Evolutionary conservation across 2,113 vertebrate species (phyloP).

Genomic region (Odobenus rosmarus): DNA sequence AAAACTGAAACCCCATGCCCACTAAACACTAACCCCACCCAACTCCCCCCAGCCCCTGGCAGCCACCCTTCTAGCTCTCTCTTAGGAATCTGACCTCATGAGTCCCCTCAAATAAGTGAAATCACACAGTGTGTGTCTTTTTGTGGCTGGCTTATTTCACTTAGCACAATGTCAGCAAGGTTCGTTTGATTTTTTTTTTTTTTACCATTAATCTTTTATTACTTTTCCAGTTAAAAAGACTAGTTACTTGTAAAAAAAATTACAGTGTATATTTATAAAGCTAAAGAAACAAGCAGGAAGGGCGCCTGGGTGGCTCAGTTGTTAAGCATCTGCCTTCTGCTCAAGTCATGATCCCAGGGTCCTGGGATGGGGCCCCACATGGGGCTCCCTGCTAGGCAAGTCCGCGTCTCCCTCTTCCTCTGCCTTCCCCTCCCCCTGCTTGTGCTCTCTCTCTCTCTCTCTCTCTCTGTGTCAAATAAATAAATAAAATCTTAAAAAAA

Average conservation of each 20-base stretch:
- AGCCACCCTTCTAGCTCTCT: too few relatives aligned
- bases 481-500: too few relatives aligned
- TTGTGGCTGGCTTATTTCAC: background rate
- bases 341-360: too few relatives aligned
- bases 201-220: background rate
- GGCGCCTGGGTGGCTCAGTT: too few relatives aligned
- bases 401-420: too few relatives aligned
- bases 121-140: background rate
- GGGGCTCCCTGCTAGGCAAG: too few relatives aligned
- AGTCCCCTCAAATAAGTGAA: background rate
- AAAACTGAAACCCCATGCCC: background rate
- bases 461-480: too few relatives aligned
- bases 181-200: constrained; percentile 4
- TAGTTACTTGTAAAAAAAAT: background rate
- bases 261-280: background rate
- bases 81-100: background rate
- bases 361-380: too few relatives aligned
- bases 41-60: background rate
- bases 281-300: background rate
- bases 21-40: background rate
- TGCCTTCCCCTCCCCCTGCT: too few relatives aligned
- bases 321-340: too few relatives aligned
- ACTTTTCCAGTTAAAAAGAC: constrained; percentile 31
- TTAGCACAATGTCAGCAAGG: background rate
- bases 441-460: too few relatives aligned